Percentiles rank a stretch among this genome's conserved stretches.
These are phyloP conservation scores for Leptinotarsa defecta DNA, from an alignment of 1,140 invertebrate genomes.

Conservation along the genomic window DNA sequence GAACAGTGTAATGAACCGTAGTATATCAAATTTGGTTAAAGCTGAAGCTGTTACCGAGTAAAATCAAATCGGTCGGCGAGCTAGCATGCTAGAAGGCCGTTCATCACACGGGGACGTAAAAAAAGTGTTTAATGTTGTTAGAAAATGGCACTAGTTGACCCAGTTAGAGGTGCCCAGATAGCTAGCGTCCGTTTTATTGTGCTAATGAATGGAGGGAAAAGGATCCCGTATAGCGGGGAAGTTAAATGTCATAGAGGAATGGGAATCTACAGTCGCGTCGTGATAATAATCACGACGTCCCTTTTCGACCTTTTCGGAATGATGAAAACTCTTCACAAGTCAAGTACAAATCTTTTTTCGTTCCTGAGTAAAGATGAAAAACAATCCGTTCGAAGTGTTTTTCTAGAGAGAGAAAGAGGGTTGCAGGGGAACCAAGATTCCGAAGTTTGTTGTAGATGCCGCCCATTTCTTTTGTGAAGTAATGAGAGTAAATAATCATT, in stretches of 20 bases:
- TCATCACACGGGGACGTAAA: neutral
- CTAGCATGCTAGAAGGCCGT: neutral
- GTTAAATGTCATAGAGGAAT: neutral
- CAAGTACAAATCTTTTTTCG: neutral
- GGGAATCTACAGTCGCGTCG: neutral
- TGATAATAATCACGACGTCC: neutral
- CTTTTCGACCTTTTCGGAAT: neutral
- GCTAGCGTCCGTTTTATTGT: neutral
- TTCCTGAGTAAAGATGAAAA: neutral
- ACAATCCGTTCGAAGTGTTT: neutral
- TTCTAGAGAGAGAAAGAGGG: too few species aligned
- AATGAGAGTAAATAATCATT: too few species aligned
- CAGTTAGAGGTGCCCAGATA: neutral
- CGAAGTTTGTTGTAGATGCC: too few species aligned
- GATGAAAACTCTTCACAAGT: neutral
- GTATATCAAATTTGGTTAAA: neutral
- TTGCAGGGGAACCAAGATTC: too few species aligned
- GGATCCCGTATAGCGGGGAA: neutral
- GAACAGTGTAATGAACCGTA: conserved; percentile 4
- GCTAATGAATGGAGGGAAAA: neutral
- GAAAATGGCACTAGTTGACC: conserved; percentile 7
- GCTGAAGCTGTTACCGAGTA: neutral
- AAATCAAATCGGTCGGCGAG: neutral
- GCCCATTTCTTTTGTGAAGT: too few species aligned
- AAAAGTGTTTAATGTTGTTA: conserved; percentile 6